These are phyloP conservation scores for Tachuris rubrigastra DNA, from an alignment of 2,113 vertebrate genomes.

Conservation along the genomic window DNA sequence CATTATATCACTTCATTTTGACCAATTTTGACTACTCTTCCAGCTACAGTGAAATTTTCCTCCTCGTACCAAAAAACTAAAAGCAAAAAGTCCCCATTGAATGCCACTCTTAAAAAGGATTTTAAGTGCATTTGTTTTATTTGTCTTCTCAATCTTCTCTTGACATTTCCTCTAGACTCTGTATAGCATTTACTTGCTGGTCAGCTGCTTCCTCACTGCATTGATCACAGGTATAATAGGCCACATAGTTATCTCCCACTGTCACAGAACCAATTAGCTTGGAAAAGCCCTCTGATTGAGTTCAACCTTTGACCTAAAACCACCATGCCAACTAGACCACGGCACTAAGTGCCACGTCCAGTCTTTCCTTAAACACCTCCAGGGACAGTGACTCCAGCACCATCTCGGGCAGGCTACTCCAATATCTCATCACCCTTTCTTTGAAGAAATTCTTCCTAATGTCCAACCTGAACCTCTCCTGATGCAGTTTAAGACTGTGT, in stretches of 20 bases:
- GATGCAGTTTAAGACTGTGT: background rate
- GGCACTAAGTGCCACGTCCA: background rate
- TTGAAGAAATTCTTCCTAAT: background rate
- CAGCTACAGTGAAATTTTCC: background rate
- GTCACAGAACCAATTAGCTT: background rate
- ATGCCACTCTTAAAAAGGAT: background rate
- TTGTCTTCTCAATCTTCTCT: background rate
- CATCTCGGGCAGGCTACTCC: background rate
- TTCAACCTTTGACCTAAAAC: background rate
- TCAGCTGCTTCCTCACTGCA: background rate
- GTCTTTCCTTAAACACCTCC: background rate
- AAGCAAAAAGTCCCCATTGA: no score
- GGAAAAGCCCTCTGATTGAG: background rate
- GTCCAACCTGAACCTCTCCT: background rate
- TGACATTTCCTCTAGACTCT: background rate
- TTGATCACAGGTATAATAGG: accelerated
- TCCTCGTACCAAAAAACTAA: background rate
- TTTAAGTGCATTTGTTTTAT: no score
- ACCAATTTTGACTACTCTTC: background rate
- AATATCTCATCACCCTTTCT: background rate
- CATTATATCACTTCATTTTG: background rate
- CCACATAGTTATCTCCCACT: accelerated
- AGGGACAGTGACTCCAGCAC: background rate
- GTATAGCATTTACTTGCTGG: background rate
- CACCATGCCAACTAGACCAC: background rate